Conservation (phyloP, 2,113 vertebrate species). For the Siphamia tubifer region DNA sequence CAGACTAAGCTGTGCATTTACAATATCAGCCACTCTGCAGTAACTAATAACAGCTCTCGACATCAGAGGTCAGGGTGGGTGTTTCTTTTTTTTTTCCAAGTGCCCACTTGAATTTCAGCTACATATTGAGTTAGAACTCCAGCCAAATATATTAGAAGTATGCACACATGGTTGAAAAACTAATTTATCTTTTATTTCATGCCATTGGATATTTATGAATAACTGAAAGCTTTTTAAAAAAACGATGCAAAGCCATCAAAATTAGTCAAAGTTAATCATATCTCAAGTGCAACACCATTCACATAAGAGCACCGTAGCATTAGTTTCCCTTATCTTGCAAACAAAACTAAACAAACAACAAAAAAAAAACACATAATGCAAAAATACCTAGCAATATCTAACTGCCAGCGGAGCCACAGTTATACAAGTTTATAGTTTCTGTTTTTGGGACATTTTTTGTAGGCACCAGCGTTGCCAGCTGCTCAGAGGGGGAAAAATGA, state of each 20-base stretch:
- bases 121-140: not conserved
- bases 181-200: not conserved
- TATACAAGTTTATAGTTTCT: slow-evolving; percentile 15
- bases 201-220: no score
- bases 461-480: slow-evolving; percentile 18
- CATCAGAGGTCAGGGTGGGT: slow-evolving; percentile 11
- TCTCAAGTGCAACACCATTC: no score
- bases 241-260: slow-evolving; percentile 1
- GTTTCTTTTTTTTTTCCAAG: not conserved
- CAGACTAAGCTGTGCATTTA: slow-evolving; percentile 28
- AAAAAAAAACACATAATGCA: no score
- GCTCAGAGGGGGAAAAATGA: slow-evolving; percentile 42
- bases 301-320: no score
- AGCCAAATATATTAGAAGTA: not conserved
- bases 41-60: slow-evolving; percentile 24
- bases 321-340: no score
- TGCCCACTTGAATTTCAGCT: slow-evolving; percentile 4
- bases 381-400: slow-evolving; percentile 5
- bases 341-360: no score
- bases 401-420: slow-evolving; percentile 22
- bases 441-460: slow-evolving; percentile 34
- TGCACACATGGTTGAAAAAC: not conserved
- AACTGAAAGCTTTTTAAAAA: slow-evolving; percentile 11
- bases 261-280: no score
- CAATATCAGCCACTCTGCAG: slow-evolving; percentile 13